Conservation (phyloP, 1,140 invertebrate species). For the Proctacanthus coquilletti region DNA sequence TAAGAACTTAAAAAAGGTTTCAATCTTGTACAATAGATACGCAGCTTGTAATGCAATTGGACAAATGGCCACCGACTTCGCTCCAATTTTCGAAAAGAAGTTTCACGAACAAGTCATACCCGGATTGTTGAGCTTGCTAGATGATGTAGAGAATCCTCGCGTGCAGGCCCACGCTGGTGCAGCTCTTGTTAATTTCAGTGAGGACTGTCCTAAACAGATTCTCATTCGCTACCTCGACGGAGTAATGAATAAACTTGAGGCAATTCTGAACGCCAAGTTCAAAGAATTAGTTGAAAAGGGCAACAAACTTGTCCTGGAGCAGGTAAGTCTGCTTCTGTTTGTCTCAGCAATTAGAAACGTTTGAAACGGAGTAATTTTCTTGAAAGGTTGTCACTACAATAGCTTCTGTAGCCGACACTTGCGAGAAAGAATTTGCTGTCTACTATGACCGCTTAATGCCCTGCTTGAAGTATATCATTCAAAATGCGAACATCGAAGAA, state of each 20-base stretch:
- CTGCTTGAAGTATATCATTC: slow-evolving; percentile 92
- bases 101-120: slow-evolving; percentile 91
- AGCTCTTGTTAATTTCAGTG: slow-evolving; percentile 97
- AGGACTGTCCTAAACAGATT: slow-evolving; percentile 94
- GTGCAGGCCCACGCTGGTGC: slow-evolving; percentile 89
- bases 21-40: slow-evolving; percentile 58
- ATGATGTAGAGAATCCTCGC: slow-evolving; percentile 80
- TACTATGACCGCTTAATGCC: slow-evolving; percentile 85
- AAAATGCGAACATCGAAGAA: slow-evolving; percentile 79
- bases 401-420: slow-evolving; percentile 96
- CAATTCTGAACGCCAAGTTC: slow-evolving; percentile 82
- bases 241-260: slow-evolving; percentile 84
- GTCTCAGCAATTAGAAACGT: background rate
- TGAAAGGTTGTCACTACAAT: slow-evolving; percentile 77
- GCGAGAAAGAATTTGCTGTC: slow-evolving; percentile 85
- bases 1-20: background rate
- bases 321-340: slow-evolving; percentile 35
- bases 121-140: slow-evolving; percentile 75
- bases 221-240: slow-evolving; percentile 77
- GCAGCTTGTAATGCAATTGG: slow-evolving; percentile 98
- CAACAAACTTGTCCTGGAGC: slow-evolving; percentile 92
- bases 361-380: background rate
- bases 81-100: slow-evolving; percentile 91
- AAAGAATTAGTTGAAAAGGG: slow-evolving; percentile 86
- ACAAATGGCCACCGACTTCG: slow-evolving; percentile 98